phyloP scores from a whole-genome alignment of 2,888 invertebrate genomes.

The Drosophila fulvimacula region DNA sequence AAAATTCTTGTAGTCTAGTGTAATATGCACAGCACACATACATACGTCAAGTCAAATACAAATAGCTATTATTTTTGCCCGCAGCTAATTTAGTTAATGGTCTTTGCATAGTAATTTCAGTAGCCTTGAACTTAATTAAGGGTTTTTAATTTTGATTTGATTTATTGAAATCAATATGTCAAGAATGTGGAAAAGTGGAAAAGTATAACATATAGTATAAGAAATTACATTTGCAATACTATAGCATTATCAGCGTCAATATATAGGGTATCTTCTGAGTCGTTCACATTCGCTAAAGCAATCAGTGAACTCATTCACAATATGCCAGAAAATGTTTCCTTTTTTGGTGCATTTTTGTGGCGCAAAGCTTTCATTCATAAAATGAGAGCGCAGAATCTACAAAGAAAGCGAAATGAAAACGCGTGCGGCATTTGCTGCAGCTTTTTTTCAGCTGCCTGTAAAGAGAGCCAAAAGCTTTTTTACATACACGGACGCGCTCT shows the following conservation, averaged over 20 bases:
- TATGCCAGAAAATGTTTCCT: conserved; percentile 17
- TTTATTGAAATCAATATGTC: not conserved
- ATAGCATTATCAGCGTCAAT: not conserved
- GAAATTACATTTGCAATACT: not conserved
- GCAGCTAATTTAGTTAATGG: conserved; percentile 18
- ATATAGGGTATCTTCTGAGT: not conserved
- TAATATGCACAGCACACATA: conserved; percentile 13
- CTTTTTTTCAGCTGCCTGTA: not conserved
- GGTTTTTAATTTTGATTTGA: conserved; percentile 21
- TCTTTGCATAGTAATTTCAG: conserved; percentile 10
- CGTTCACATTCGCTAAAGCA: not conserved
- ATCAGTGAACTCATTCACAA: conserved; percentile 29
- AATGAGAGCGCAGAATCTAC: conserved; percentile 41
- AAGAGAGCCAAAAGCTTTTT: conserved; percentile 8
- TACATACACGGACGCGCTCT: not conserved
- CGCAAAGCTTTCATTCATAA: conserved; percentile 57
- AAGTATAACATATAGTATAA: not conserved
- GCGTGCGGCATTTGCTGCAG: conserved; percentile 14
- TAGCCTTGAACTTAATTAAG: conserved; percentile 52
- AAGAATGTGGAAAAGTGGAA: not conserved
- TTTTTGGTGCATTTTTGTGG: conserved; percentile 40
- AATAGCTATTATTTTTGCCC: conserved; percentile 14
- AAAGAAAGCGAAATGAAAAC: conserved; percentile 45
- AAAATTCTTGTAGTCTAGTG: conserved; percentile 5
- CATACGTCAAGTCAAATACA: conserved; percentile 28